These are phyloP conservation scores for Meda fulgida DNA, from an alignment of 2,797 vertebrate species.

Conservation along the genomic window DNA sequence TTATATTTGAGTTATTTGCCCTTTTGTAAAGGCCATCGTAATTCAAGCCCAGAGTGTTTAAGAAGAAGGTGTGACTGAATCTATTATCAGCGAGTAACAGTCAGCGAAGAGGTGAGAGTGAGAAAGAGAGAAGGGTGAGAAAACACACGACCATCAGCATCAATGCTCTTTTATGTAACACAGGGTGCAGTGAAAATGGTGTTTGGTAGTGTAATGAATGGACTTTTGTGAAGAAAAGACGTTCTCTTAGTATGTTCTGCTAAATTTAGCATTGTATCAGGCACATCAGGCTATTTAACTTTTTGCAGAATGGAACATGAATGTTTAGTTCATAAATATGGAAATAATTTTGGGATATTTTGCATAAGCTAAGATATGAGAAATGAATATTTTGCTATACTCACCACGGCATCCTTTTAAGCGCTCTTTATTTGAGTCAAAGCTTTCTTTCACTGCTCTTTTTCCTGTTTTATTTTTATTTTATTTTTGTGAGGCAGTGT, in stretches of 20 bases:
- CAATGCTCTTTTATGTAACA: neutral
- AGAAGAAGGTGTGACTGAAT: slow-evolving; percentile 43
- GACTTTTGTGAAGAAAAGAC: neutral
- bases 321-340: neutral
- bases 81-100: slow-evolving; percentile 46
- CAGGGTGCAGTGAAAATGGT: neutral
- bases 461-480: neutral
- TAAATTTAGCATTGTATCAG: slow-evolving; percentile 12
- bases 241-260: neutral
- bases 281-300: neutral
- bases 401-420: neutral
- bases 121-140: slow-evolving; percentile 43
- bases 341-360: slow-evolving; percentile 3
- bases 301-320: neutral
- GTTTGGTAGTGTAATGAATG: slow-evolving; percentile 7
- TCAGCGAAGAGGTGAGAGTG: slow-evolving; percentile 42
- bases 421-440: neutral
- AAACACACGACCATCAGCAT: slow-evolving; percentile 41
- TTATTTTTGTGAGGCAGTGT: neutral
- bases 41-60: slow-evolving; percentile 34
- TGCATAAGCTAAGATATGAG: neutral
- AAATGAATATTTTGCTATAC: neutral
- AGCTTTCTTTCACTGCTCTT: neutral
- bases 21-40: slow-evolving; percentile 37
- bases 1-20: slow-evolving; percentile 37